phyloP scores from a whole-genome alignment of 2,113 vertebrate genomes.

The Takifugu bimaculatus region DNA sequence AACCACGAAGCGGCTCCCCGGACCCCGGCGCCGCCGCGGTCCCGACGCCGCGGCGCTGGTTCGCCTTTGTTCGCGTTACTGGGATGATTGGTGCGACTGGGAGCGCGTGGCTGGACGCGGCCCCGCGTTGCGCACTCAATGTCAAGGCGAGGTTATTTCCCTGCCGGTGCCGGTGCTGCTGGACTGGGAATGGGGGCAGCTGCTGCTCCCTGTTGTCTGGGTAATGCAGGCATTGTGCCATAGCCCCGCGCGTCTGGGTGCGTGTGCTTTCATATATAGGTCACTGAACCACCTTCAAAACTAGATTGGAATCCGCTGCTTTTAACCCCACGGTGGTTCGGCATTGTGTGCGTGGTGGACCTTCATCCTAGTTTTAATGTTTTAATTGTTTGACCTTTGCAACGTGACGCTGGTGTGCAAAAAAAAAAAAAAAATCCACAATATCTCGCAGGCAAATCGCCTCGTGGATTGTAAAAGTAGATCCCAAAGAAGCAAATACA shows the following conservation, averaged over 20 bases:
- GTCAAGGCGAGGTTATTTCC: conserved; percentile 67
- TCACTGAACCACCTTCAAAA: conserved; percentile 16
- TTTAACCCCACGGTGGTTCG: no score
- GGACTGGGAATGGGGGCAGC: conserved; percentile 48
- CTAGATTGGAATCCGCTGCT: background rate
- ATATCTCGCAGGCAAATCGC: no score
- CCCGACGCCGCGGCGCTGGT: background rate
- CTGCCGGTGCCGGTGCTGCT: conserved; percentile 34
- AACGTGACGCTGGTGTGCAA: no score
- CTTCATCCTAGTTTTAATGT: no score
- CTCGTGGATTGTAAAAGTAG: no score
- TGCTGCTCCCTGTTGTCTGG: conserved; percentile 25
- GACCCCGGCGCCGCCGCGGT: background rate
- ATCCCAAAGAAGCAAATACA: background rate
- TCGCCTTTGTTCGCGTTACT: no score
- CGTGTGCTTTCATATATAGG: conserved; percentile 15
- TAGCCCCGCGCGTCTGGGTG: conserved; percentile 41
- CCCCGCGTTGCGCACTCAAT: conserved; percentile 54
- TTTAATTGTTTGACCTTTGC: no score
- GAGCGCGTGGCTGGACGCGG: background rate
- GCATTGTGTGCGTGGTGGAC: no score
- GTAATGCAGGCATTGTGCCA: conserved; percentile 17
- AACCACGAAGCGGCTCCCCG: conserved; percentile 14
- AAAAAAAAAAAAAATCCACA: no score
- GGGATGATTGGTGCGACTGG: background rate